Base-by-base conservation (phyloP, 1,140 invertebrate species). In the Cotesia vestalis region DNA sequence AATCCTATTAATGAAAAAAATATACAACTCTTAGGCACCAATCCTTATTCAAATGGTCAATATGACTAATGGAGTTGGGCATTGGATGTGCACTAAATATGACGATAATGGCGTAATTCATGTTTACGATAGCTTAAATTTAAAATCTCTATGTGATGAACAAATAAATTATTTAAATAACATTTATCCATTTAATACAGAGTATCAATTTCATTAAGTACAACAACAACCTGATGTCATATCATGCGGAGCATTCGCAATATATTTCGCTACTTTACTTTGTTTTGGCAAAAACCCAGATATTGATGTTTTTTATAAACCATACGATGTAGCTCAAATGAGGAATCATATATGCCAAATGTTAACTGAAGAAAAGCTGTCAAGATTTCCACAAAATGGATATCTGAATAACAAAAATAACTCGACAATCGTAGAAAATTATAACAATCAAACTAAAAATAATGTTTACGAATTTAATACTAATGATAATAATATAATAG, bases 81-180 rank as follows among this genome's bases (percentile, higher is more conserved):
- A 59, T 68, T 59, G 17, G 51, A 68, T 57, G 0, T 59, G 66
- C 27, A 68, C 66, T 0, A 57, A 55, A 59, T 57, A 59, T 38
- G 53, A 57, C 11, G 53, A 52, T 9, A 55, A 55, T 0, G 38
- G 63, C 0, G 51, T 9, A 9, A 2, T 66, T n/a, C 63, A 66
- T 66, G 20, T 66, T 2, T 66, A 66, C n/a, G 38, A 66, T 11
- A 66, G 63, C 20, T 14, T 66, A 20, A 66, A 66, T 12, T 51
- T 14, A 17, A 5, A 11, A 20, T 17, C 0, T 6, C 6, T 20
- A 9, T 1, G 5, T 9, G 0, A 5, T 17, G 4, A 46, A 1
- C 12, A 53, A 11, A 17, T 4, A 3, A 53, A 17, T 51, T 66
- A 1, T 17, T 51, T 66, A 36, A 55, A 68, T 27, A 5, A 8